These are phyloP conservation scores for Heterocephalus glaber DNA, from an alignment of 2,113 vertebrate genomes.

Conservation along the genomic window DNA sequence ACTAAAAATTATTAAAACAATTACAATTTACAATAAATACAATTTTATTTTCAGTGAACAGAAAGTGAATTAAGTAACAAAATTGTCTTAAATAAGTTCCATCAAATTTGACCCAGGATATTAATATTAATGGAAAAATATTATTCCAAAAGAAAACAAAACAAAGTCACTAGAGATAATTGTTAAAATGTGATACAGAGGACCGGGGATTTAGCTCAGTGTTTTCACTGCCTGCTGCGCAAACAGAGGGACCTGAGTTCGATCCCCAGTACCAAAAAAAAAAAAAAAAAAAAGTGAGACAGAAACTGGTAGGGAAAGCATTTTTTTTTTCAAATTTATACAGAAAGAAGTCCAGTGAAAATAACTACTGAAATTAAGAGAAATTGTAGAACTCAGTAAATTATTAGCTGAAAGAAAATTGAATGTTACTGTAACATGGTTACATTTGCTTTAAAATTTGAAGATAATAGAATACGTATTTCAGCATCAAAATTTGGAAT, in stretches of 20 bases:
- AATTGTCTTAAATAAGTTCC: neutral
- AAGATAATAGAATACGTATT: neutral
- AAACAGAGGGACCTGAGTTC: too few species aligned
- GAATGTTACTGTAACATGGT: neutral
- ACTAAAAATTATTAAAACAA: neutral
- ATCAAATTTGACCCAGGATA: neutral
- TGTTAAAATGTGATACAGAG: neutral
- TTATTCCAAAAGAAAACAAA: neutral
- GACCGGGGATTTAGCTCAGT: too few species aligned
- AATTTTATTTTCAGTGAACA: slow-evolving; percentile 6
- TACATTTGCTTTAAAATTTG: neutral
- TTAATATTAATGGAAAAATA: neutral
- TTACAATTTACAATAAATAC: neutral
- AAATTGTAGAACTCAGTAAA: neutral
- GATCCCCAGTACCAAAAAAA: too few species aligned
- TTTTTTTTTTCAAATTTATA: slow-evolving; percentile 9
- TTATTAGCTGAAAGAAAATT: slow-evolving; percentile 27
- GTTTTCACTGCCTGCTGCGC: too few species aligned
- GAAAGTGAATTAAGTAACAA: neutral
- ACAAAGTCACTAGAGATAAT: neutral
- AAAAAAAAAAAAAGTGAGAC: neutral
- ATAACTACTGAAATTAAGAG: neutral
- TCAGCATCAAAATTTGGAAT: neutral
- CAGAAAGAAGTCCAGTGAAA: neutral
- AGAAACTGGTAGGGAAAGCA: neutral